Base-by-base conservation (phyloP, 2,888 invertebrate species). In the Sminthurinus aureus region DNA sequence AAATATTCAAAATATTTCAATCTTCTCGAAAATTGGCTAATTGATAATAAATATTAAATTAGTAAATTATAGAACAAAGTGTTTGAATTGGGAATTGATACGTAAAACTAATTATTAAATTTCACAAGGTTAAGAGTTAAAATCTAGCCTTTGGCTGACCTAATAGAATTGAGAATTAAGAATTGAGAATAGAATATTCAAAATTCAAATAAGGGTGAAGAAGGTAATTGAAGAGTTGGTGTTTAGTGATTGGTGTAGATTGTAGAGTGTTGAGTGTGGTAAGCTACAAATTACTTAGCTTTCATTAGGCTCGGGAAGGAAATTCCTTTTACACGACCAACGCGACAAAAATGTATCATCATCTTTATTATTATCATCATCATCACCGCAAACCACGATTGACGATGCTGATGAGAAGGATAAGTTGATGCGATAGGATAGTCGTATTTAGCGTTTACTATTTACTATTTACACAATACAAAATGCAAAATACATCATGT, bases 271-370 rank as follows among this genome's bases (percentile, higher is more conserved):
- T 38, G 38, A 38, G 3, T 38, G 6, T 38, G 38, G 38, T 38
- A 38, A 38, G 38, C 38, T 38, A 38, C 38, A 24, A 71, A 24
- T 13, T 71, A 71, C 24, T 71, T 71, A 71, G 8, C 71, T 24
- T 24, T 71, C 71, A 71, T 71, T 71, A 69, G 24, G 26, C 24
- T n/a, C 20, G 4, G 3, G 22, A 69, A 24, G 71, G n/a, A 26
- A 26, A 71, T 26, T 71, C 26, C 71, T 71, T 71, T 6, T 20
- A 71, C 67, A 69, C 24, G 71, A 71, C 38, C 38, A 38, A 6
- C 71, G 15, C 24, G 67, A 69, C 24, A 71, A 71, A n/a, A 52
- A 58, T 58, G 58, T 58, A 58, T 58, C 58, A 58, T 58, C 58
- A 58, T 58, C 58, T 15, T 58, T 18, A 58, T 71, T 24, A 71